Evolutionary conservation across 1,140 invertebrate genomes (phyloP), one percentile per base, ranked within the genome.

Genomic region (Platyura marginata): DNA sequence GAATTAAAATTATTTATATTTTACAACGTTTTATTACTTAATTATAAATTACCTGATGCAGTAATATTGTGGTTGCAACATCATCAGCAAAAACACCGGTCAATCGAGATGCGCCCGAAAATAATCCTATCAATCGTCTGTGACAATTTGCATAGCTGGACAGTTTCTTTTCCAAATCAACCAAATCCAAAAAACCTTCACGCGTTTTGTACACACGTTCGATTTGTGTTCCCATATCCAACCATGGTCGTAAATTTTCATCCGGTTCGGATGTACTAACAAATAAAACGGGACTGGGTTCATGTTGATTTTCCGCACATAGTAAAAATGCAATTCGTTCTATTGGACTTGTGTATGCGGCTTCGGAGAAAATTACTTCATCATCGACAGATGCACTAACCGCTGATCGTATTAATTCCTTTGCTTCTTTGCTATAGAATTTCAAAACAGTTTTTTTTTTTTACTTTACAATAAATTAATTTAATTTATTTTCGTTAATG

Each of bases 71-170:
- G 6, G 90, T 79, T 1, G 76, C 73, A 21, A 88, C 73, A 52
- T 88, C 83, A 66, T 92, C 84, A 37, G 77, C 73, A 36, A 91
- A 56, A 41, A 87, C 75, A n/a, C 90, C 90, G 9, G 89, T 92
- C 15, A 92, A 74, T 57, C 88, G 91, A 25, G 85, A 91, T 1
- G 83, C 85, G 1, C 84, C 84, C 38, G 78, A 76, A 56, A 93
- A 91, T 59, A 81, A 87, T 3, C 88, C 88, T 44, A 93, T 79
- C 59, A 92, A 59, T 54, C 71, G 67, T 41, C 67, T 58, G 5
- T 66, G 65, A 41, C 59, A 57, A 13, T 63, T 61, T 47, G 70
- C 63, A 47, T 78, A 67, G 19, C 69, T 67, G 51, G 73, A 61
- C n/a, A 92, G 61, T 55, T 77, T 71, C 23, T 70, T 63, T 51